Base-by-base conservation (phyloP, 2,888 invertebrate genomes). In the Cistogaster globosa region DNA sequence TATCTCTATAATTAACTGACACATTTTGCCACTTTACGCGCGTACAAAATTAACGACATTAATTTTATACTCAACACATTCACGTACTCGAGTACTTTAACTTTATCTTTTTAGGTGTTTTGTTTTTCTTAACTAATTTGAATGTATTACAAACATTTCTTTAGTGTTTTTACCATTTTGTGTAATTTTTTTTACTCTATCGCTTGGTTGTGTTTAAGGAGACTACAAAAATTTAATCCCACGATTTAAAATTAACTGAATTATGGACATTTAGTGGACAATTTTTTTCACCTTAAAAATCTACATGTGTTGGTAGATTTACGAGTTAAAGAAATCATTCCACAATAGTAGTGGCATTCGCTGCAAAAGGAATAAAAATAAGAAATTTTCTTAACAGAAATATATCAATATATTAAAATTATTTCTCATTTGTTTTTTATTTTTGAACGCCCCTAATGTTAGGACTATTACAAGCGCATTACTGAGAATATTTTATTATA, bases 21-120 rank as follows among this genome's bases (percentile, higher is more conserved):
- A 83, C 82, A 83, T 83, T 83, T 83, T 77, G 82, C 82, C 82
- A 83, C 76, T 83, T 83, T 83, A 83, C 65, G 82, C 58, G 76
- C 76, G 60, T 83, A 71, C 58, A 60, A 83, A 83, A 77, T 77
- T 81, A 81, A 81, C 75, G 32, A 63, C 81, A 81, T 75, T 80
- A 80, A 75, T 80, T 58, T 38, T 51, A 32, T 45, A 62, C 36
- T 58, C 22, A 58, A 60, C 67, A 58, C 53, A 71, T 51, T 45
- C 16, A 60, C 51, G 51, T 0, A 65, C 12, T 7, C n/a, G 45
- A 26, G 26, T 48, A 45, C n/a, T n/a, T 51, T 11, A 3, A 12
- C 20, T 26, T 38, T 36, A 20, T 11, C 8, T 42, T n/a, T 12
- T 68, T 22, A 26, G 26, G 26, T 42, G n/a, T 32, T 32, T 32